Evolutionary conservation across 2,113 vertebrate species (phyloP).

Genomic region (Cavia aperea): DNA sequence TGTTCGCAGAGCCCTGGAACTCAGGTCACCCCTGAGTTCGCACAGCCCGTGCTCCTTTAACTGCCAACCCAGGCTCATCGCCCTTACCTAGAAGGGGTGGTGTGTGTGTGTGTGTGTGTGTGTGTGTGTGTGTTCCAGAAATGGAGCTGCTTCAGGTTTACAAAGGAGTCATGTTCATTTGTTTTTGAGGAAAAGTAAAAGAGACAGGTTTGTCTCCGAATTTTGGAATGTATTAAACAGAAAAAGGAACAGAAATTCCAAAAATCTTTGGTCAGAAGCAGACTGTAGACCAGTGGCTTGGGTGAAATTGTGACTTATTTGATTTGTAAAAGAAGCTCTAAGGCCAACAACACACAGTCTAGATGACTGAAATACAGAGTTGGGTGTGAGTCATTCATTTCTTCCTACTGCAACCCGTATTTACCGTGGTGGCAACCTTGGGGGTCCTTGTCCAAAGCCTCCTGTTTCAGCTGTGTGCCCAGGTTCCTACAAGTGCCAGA

Average conservation of each 20-base stretch:
- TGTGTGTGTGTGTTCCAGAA: not conserved
- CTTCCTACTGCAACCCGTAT: not conserved
- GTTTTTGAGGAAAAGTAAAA: slow-evolving; percentile 33
- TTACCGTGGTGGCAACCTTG: slow-evolving; percentile 82
- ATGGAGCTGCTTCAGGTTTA: not conserved
- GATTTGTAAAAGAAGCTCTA: not conserved
- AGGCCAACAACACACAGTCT: not conserved
- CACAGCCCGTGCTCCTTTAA: not conserved
- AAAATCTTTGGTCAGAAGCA: not conserved
- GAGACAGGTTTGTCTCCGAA: not conserved
- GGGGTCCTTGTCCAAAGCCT: slow-evolving; percentile 66
- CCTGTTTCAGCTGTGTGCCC: slow-evolving; percentile 62
- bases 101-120: too few species aligned
- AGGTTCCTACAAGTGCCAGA: slow-evolving; percentile 75
- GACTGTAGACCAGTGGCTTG: not conserved
- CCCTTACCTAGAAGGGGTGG: not conserved
- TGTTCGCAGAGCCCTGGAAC: not conserved
- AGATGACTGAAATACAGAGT: not conserved
- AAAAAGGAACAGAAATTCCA: not conserved
- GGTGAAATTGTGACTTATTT: not conserved
- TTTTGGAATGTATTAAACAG: not conserved
- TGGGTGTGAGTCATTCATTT: not conserved
- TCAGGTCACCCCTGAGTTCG: not conserved
- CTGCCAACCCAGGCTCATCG: not conserved
- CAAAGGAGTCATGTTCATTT: slow-evolving; percentile 7